Base-by-base conservation (phyloP, 2,888 invertebrate genomes). In the Amitus sp. region DNA sequence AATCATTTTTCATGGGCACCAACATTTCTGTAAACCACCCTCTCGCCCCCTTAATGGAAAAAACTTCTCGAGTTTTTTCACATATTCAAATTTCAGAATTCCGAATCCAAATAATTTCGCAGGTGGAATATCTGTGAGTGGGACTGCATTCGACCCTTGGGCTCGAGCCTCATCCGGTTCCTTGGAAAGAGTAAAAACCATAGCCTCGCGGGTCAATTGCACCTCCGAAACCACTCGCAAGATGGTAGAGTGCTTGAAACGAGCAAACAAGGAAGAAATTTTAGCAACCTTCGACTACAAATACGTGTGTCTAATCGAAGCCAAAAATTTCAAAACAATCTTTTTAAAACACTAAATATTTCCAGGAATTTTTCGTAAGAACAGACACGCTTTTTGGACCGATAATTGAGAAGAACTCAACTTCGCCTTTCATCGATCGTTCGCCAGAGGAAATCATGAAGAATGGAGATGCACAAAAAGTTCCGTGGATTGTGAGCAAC, bases 41-140 rank as follows among this genome's bases (percentile, higher is more conserved):
- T n/a, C n/a, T n/a, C n/a, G n/a, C n/a, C n/a, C n/a, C n/a, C n/a
- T n/a, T n/a, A n/a, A n/a, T n/a, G n/a, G n/a, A n/a, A n/a, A n/a
- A n/a, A n/a, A n/a, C n/a, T n/a, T n/a, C n/a, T n/a, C n/a, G n/a
- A n/a, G n/a, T n/a, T n/a, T n/a, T n/a, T n/a, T n/a, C n/a, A n/a
- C n/a, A n/a, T n/a, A n/a, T n/a, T n/a, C n/a, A n/a, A n/a, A n/a
- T n/a, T n/a, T n/a, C n/a, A n/a, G n/a, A n/a, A n/a, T n/a, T n/a
- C n/a, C n/a, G n/a, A 23, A 23, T 23, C 23, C 4, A 5, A 23
- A 23, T 23, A 7, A 5, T 23, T 7, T 30, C 17, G 12, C 50
- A 80, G 80, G 86, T 19, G 90, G 89, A 9, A 87, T 90, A 48
- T 90, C 91, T 0, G 86, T 87, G 75, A 92, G 93, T 72, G 93